These are phyloP conservation scores for Columba janthina DNA, from an alignment of 2,113 vertebrate species.

Conservation along the genomic window DNA sequence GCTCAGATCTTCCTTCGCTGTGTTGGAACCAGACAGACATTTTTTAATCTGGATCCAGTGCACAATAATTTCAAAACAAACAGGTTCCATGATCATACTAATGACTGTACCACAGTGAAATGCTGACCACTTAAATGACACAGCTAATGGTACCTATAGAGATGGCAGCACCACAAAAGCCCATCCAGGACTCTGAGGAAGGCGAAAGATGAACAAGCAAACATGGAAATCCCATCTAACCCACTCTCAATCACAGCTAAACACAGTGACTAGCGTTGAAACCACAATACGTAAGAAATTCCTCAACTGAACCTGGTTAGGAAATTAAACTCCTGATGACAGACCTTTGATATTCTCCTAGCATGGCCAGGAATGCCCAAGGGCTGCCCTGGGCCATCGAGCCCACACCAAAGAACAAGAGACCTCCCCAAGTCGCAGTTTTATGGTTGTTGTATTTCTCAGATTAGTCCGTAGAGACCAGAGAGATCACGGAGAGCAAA, in stretches of 20 bases:
- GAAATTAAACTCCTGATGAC: neutral
- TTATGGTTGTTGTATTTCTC: neutral
- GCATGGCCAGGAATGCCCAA: neutral
- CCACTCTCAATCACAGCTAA: neutral
- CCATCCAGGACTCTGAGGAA: neutral
- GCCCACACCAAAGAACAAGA: neutral
- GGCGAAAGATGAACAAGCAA: neutral
- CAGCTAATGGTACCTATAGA: neutral
- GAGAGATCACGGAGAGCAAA: neutral
- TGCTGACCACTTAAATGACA: neutral
- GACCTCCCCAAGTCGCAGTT: neutral
- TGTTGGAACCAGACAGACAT: neutral
- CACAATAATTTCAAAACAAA: neutral
- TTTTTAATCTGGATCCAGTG: neutral
- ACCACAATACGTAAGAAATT: neutral
- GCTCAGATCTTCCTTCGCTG: neutral
- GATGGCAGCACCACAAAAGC: neutral
- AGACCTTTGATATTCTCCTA: neutral
- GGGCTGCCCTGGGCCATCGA: neutral
- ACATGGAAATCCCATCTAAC: neutral
- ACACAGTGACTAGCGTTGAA: fast-evolving
- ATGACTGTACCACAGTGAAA: neutral
- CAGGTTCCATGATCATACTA: neutral
- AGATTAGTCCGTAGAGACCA: neutral
- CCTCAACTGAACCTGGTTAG: neutral